Evolutionary conservation across 2,113 vertebrate species (phyloP), one percentile per base, ranked within the genome.

Genomic region (Sander vitreus): DNA sequence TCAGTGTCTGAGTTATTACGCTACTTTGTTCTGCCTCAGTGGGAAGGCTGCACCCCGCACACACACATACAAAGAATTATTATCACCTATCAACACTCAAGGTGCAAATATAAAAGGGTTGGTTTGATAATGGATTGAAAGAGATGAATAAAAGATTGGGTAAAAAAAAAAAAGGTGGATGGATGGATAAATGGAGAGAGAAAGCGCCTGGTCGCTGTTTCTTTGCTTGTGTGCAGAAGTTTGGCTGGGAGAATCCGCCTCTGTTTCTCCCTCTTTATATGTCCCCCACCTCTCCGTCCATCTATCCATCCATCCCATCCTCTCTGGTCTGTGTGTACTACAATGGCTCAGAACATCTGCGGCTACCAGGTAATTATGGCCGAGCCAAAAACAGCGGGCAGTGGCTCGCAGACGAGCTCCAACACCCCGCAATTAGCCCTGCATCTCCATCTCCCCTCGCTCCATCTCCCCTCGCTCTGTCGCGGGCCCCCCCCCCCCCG

Each of bases 11-110:
- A 89, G 87, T 91, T 92, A 94, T 94, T 92, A 91, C 84, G 88
- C 91, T 85, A 93, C 90, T 93, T 93, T 93, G 89, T 93, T 93
- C 93, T 87, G 91, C 93, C 85, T 93, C 91, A 88, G 87, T 89
- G 87, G 89, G 91, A 85, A 81, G 86, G 90, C 88, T 85, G 71
- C 80, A 80, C 63, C 73, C 64, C 39, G 58, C 54, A 68, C 66
- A 75, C 71, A 73, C 71, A 76, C 33, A 81, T 64, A 76, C 76
- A 86, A 39, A 88, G 57, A 88, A 85, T 91, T 84, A 85, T 88
- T 78, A 81, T 87, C 84, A 80, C 71, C 88, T 84, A 92, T 82
- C 88, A 89, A 86, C 90, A 89, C 91, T 93, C 91, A 94, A 95
- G 94, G 93, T 94, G 92, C 93, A 93, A 85, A 91, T 84, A 87